These are phyloP conservation scores for Characodon lateralis DNA, from an alignment of 2,797 vertebrate species.

Conservation along the genomic window DNA sequence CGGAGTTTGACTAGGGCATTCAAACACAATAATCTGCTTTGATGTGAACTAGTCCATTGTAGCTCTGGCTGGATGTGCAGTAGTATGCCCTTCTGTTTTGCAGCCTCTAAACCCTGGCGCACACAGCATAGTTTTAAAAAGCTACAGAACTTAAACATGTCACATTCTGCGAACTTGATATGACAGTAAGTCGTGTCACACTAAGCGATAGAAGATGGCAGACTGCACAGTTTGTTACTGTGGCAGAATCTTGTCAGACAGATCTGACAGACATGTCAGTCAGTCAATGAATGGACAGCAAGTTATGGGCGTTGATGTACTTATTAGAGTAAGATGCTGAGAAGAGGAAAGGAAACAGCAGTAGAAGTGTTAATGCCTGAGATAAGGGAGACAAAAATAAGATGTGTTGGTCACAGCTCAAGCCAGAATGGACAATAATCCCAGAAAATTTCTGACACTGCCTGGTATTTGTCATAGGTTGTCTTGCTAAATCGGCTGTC, in stretches of 20 bases:
- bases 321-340: background rate
- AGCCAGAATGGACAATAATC: too few relatives aligned
- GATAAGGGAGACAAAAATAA: background rate
- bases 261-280: background rate
- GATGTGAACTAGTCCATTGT: background rate
- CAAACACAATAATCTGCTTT: background rate
- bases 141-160: background rate
- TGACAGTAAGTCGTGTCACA: background rate
- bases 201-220: background rate
- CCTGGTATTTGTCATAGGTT: background rate
- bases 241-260: background rate
- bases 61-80: background rate
- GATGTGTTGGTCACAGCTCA: background rate
- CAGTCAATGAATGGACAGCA: background rate
- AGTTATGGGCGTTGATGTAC: background rate
- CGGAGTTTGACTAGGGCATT: background rate
- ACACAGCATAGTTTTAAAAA: background rate
- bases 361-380: background rate
- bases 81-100: background rate
- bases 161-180: background rate
- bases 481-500: background rate
- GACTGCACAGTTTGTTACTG: background rate
- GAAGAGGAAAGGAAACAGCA: background rate
- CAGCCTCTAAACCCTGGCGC: background rate
- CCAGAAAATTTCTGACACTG: background rate